These are phyloP conservation scores for Kryptolebias marmoratus DNA, from an alignment of 2,113 vertebrate species.

Conservation along the genomic window DNA sequence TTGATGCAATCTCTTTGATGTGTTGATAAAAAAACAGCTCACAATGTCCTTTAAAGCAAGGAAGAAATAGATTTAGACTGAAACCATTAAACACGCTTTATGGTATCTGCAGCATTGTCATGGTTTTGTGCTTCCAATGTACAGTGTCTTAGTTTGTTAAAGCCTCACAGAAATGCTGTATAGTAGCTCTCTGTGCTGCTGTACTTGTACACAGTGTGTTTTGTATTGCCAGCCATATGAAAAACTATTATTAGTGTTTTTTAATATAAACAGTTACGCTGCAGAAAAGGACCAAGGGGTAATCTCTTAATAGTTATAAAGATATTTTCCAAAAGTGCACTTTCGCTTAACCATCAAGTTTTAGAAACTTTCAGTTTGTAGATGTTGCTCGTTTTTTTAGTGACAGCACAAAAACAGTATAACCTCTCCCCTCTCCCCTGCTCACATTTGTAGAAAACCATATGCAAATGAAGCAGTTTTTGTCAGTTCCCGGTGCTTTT, in stretches of 20 bases:
- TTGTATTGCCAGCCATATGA: not conserved
- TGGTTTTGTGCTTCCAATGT: constrained; percentile 25
- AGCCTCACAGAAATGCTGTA: constrained; percentile 36
- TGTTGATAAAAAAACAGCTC: constrained; percentile 28
- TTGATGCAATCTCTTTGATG: constrained; percentile 75
- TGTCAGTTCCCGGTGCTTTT: not conserved
- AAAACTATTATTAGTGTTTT: no score
- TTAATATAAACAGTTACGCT: no score
- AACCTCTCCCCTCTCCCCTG: not conserved
- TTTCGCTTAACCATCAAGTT: not conserved
- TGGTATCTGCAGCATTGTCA: not conserved
- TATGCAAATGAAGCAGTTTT: not conserved
- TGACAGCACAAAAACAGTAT: not conserved
- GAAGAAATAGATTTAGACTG: constrained; percentile 26
- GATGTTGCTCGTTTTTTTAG: not conserved
- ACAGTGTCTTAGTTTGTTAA: constrained; percentile 47
- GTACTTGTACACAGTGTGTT: not conserved
- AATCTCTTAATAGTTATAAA: no score
- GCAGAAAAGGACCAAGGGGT: no score
- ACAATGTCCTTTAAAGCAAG: constrained; percentile 39
- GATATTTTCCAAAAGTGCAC: not conserved
- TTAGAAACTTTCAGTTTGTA: not conserved
- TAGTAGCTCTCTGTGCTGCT: not conserved
- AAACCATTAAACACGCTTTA: constrained; percentile 1
- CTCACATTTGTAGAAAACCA: not conserved